These are phyloP conservation scores for Myanophis thanlyinensis DNA, from an alignment of 2,113 vertebrate genomes.

Conservation along the genomic window DNA sequence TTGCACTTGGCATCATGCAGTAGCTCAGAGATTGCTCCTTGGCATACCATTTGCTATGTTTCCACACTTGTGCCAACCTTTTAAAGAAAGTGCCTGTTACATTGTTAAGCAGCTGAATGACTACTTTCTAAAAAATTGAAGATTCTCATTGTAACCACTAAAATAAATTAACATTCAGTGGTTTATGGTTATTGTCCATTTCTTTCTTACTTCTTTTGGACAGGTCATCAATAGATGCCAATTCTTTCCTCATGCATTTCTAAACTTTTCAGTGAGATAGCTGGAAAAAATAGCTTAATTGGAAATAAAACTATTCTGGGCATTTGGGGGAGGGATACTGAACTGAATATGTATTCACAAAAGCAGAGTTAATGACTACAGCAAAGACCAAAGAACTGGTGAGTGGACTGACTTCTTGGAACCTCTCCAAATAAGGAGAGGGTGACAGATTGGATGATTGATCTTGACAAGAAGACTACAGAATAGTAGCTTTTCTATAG, in stretches of 20 bases:
- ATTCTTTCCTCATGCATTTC: neutral
- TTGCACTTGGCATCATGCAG: constrained; percentile 54
- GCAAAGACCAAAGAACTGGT: neutral
- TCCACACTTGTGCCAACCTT: constrained; percentile 32
- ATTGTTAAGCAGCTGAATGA: constrained; percentile 29
- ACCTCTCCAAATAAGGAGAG: neutral
- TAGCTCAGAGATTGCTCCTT: constrained; percentile 41
- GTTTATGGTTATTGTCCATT: neutral
- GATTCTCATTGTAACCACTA: neutral
- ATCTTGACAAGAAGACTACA: neutral
- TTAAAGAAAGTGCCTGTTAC: constrained; percentile 28
- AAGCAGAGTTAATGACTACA: neutral
- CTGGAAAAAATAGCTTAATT: neutral
- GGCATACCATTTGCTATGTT: constrained; percentile 46
- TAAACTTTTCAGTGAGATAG: neutral
- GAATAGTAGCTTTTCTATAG: neutral
- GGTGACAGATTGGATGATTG: neutral
- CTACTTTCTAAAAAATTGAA: constrained; percentile 29
- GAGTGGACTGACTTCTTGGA: neutral
- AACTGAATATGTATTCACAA: neutral
- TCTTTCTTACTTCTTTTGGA: constrained; percentile 4
- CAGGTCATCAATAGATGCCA: neutral
- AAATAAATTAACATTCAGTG: constrained; percentile 9
- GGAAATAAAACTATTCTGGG: neutral
- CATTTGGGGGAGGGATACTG: neutral